Percentiles rank a stretch among this genome's conserved stretches.
Conservation (phyloP, 2,797 vertebrate species). For the Cuniculus paca region DNA sequence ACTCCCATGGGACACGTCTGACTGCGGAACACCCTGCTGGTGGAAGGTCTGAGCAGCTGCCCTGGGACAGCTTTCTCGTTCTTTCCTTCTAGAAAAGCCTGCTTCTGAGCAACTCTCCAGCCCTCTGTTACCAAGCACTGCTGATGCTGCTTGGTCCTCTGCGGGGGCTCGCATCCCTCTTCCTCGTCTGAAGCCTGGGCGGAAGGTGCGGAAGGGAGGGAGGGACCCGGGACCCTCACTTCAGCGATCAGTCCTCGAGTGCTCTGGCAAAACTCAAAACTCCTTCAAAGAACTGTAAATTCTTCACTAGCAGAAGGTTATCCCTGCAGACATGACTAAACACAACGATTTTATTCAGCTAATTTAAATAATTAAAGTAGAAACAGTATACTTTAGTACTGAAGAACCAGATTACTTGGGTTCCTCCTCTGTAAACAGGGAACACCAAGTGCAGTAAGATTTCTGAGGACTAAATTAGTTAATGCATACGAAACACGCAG, state of each 20-base stretch:
- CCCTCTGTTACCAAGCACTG: neutral
- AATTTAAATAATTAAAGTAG: neutral
- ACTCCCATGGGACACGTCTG: neutral
- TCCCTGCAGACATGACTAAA: neutral
- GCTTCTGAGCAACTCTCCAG: too few species aligned
- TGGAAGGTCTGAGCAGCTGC: neutral
- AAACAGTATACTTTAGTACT: neutral
- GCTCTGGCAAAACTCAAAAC: neutral
- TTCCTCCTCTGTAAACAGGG: neutral
- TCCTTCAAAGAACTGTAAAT: neutral
- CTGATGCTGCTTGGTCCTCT: neutral
- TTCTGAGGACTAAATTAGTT: slow-evolving; percentile 1
- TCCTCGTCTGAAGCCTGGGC: neutral
- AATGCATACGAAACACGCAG: neutral
- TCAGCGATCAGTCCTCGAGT: neutral
- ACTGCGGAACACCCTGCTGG: neutral
- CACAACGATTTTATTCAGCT: neutral
- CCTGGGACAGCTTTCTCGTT: neutral
- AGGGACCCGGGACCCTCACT: neutral
- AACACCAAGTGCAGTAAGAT: neutral
- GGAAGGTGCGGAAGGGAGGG: neutral
- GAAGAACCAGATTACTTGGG: neutral
- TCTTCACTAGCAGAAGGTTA: neutral
- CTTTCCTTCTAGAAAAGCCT: neutral
- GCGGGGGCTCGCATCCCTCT: neutral